Evolutionary conservation across 2,888 invertebrate genomes (phyloP), one percentile per base, ranked within the genome.

Genomic region (Eupithecia dodoneata): DNA sequence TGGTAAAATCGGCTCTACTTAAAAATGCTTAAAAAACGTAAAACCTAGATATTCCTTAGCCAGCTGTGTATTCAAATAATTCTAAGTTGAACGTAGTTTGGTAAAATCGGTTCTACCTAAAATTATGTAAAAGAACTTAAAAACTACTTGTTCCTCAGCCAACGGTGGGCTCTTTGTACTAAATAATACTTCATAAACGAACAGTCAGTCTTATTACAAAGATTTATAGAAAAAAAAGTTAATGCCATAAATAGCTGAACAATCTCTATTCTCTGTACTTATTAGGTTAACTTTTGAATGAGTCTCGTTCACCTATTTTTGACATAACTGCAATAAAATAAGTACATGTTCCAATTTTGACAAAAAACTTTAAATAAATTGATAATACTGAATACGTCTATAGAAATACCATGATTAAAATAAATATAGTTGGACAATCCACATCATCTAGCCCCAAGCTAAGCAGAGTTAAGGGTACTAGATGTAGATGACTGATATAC

Each of bases 391-490:
- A 63, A 72, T 18, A 42, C 44, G 18, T 12, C 4, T 10, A 63
- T 45, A 47, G 6, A 72, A 71, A 71, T 71, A 30, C 10, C 30
- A 47, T 71, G 59, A 66, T 66, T 42, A 30, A 30, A 30, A 30
- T 30, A 30, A 30, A 30, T 30, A 30, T 1, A 1, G 30, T 30
- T 30, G 0, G 30, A 30, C 30, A 30, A 30, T 30, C 1, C 30
- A 30, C 30, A 30, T 30, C 30, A 30, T 30, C 30, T 30, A 30
- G 30, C 30, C 30, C 30, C 30, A 30, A 30, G 30, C 30, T 30
- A 30, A 30, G 30, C 30, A 30, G 30, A 30, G 30, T 30, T 30
- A 30, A 30, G 30, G 30, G 30, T 30, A 30, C 30, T 30, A 30
- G 30, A 30, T 30, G 30, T 30, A 30, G 30, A 30, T 30, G 30